Evolutionary conservation across 1,140 invertebrate genomes (phyloP), one percentile per base, ranked within the genome.

Genomic region (Macrocentrus cingulum): DNA sequence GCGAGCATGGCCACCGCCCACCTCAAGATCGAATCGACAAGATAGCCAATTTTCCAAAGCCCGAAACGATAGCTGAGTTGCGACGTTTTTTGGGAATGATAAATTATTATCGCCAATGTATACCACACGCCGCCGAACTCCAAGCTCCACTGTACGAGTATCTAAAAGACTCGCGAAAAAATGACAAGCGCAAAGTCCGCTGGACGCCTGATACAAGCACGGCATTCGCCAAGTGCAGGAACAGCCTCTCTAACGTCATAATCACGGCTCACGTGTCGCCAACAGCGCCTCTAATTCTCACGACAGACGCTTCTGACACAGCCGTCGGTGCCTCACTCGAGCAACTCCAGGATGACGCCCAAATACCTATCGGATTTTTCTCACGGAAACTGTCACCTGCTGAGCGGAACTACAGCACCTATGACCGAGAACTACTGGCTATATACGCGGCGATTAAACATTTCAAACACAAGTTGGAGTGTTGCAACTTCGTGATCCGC

Each of bases 361-460:
- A 29, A 39, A 39, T 45, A 25, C 69, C 67, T 7, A 37, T 69
- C 0, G 66, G 50, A 15, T 73, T 71, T 45, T 66, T 63, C 37
- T 64, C 59, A 6, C 56, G 41, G 13, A 67, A 63, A 49, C 39
- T 71, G 0, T 50, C 16, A 2, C 11, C 16, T 19, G 9, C 53
- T 0, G 44, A 74, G 19, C 22, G 11, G 5, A 37, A 51, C 0
- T 65, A 63, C 19, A 58, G 54, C 34, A 42, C 59, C 0, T 68
- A 70, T 51, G 55, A 70, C 51, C 13, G 68, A 8, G 66, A 77
- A 51, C 62, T 78, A 0, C 42, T 75, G 1, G 69, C 68, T 13
- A 57, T 60, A 1, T 68, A 60, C 52, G 1, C n/a, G 11, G 48
- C 60, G 2, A 45, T 67, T 5, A 51, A 54, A 42, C 42, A 60